Evolutionary conservation across 2,797 vertebrate genomes (phyloP), one percentile per base, ranked within the genome.

Genomic region (Manis javanica): DNA sequence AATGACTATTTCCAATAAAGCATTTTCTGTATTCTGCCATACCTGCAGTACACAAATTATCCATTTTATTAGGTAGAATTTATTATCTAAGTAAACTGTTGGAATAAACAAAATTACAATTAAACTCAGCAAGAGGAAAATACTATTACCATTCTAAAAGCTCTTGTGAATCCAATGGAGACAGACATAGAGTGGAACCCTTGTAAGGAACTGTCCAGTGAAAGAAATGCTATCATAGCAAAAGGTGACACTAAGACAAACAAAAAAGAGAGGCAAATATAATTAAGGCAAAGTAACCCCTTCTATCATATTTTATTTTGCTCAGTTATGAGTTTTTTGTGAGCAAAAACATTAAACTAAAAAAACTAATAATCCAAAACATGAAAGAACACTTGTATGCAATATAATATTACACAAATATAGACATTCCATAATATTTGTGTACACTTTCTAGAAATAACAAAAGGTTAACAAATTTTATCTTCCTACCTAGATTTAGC

Each of bases 21-120:
- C 99, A 78, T 99, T 99, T 95, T 99, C 99, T 93, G 99, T 99
- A 97, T 98, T 99, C 98, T 99, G 99, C 99, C 99, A 99, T 85
- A 99, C 99, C 99, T 99, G 77, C 84, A 84, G 59, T 5, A 92
- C 1, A 96, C 72, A 97, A 68, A 94, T 66, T 31, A 82, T 21
- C n/a, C 29, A 74, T 34, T 92, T 92, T 63, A 91, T 34, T 71
- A 75, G 46, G 51, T 2, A 96, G 53, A 95, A 91, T 71, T 57
- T 53, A 61, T 51, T 77, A 63, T 63, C 29, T 87, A 78, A 79
- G 55, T 34, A 88, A 95, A 88, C 19, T 55, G 12, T 61, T 21
- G 77, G 39, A 51, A 34, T 84, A 77, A 90, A n/a, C 68, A 51
- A 94, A 94, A 85, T 88, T 82, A 96, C 63, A 75, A 82, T 91